phyloP scores from a whole-genome alignment of 2,797 vertebrate genomes.

The Betta splendens region DNA sequence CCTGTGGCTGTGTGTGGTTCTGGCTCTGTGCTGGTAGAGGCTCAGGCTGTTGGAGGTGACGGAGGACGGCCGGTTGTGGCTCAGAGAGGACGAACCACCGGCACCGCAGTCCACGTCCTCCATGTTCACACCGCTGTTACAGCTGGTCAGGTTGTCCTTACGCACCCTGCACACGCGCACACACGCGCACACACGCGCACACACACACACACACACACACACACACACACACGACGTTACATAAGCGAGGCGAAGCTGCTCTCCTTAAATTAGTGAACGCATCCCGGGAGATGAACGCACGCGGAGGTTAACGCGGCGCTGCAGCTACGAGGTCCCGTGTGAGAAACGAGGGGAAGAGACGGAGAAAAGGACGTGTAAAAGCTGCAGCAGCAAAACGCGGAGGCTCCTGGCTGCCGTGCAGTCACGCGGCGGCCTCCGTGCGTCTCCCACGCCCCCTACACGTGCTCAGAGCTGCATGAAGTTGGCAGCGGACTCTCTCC shows the following conservation, averaged over 20 bases:
- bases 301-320: slow-evolving; percentile 43
- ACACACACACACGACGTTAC: slow-evolving; percentile 30
- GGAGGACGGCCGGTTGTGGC: slow-evolving; percentile 80
- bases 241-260: slow-evolving; percentile 36
- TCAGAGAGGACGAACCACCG: slow-evolving; percentile 75
- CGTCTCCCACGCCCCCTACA: slow-evolving; percentile 25
- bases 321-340: slow-evolving; percentile 6
- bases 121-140: slow-evolving; percentile 84
- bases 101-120: slow-evolving; percentile 87
- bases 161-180: slow-evolving; percentile 84
- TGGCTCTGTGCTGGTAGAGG: slow-evolving; percentile 81
- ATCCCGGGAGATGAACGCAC: slow-evolving; percentile 16
- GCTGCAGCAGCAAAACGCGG: slow-evolving; percentile 21
- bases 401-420: slow-evolving; percentile 15
- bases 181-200: slow-evolving; percentile 28
- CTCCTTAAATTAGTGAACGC: slow-evolving; percentile 48
- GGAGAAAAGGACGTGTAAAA: slow-evolving; percentile 1
- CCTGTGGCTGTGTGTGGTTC: slow-evolving; percentile 76
- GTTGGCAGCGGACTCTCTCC: slow-evolving; percentile 17
- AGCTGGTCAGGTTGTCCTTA: slow-evolving; percentile 91
- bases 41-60: slow-evolving; percentile 88
- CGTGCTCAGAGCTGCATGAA: slow-evolving; percentile 53
- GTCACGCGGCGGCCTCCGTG: slow-evolving; percentile 15
- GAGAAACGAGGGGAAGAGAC: slow-evolving; percentile 8
- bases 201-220: slow-evolving; percentile 41